Percentiles rank a stretch among this genome's conserved stretches.
phyloP scores from a whole-genome alignment of 2,113 vertebrate species.

The Struthidea cinerea region DNA sequence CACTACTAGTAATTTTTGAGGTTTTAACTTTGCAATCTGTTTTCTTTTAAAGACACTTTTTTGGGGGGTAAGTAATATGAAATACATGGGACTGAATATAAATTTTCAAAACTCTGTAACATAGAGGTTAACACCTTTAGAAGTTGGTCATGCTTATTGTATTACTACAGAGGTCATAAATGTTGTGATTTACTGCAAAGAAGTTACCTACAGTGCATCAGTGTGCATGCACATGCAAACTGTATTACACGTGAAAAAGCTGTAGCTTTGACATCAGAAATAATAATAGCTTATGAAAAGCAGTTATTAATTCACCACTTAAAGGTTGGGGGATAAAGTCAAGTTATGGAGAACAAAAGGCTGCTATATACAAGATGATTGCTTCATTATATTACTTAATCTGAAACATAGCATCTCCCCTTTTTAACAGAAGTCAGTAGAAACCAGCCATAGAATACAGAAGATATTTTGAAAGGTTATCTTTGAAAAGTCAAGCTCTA shows the following conservation, averaged over 20 bases:
- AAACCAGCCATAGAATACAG: neutral
- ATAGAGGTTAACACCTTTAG: neutral
- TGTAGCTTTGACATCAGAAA: neutral
- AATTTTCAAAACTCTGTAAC: neutral
- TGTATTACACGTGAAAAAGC: neutral
- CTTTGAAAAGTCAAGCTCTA: neutral
- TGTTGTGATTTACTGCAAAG: neutral
- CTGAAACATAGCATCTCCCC: neutral
- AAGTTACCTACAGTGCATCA: neutral
- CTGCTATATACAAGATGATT: neutral
- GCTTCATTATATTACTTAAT: neutral
- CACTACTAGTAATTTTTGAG: neutral
- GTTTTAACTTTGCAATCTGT: neutral
- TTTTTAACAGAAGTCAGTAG: neutral
- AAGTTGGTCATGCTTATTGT: neutral
- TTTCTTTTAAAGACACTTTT: neutral
- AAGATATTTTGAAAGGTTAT: neutral
- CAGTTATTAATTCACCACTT: neutral
- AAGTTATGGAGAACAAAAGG: neutral
- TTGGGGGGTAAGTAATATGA: neutral
- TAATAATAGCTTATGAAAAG: neutral
- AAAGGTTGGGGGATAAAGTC: neutral
- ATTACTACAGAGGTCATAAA: neutral
- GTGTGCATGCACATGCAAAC: neutral
- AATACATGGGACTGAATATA: neutral